Conservation (phyloP, 2,797 vertebrate species). For the Sciurus carolinensis region DNA sequence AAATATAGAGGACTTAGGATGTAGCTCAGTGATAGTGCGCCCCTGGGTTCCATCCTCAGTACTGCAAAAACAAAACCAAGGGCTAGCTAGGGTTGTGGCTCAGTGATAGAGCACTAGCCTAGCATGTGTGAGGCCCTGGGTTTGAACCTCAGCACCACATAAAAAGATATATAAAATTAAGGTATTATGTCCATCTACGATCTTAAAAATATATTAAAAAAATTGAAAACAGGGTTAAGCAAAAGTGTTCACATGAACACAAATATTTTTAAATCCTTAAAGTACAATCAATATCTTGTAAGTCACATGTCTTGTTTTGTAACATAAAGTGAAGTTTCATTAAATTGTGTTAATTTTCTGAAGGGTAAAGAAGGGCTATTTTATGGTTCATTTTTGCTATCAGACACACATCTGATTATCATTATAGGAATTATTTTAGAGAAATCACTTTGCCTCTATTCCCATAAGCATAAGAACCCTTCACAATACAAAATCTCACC, state of each 20-base stretch:
- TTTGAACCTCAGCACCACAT: too few species aligned
- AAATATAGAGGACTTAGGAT: neutral
- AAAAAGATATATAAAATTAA: too few species aligned
- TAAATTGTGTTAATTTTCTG: neutral
- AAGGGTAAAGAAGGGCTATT: conserved; percentile 26
- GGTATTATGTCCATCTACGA: too few species aligned
- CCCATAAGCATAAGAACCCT: neutral
- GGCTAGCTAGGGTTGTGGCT: too few species aligned
- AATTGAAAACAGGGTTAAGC: neutral
- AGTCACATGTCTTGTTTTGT: neutral
- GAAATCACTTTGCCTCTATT: neutral
- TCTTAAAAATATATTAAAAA: too few species aligned
- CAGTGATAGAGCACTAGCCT: too few species aligned
- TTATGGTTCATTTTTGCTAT: conserved; percentile 23
- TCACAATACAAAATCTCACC: neutral
- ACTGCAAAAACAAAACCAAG: neutral
- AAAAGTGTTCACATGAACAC: conserved; percentile 47
- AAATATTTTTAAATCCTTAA: conserved; percentile 23
- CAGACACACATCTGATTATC: neutral
- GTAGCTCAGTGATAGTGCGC: neutral
- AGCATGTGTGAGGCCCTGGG: too few species aligned
- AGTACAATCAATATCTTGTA: neutral
- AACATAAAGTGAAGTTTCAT: neutral
- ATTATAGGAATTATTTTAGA: neutral
- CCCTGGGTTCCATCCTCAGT: neutral